phyloP scores from a whole-genome alignment of 2,888 invertebrate genomes.

The Polymixis flavicincta region DNA sequence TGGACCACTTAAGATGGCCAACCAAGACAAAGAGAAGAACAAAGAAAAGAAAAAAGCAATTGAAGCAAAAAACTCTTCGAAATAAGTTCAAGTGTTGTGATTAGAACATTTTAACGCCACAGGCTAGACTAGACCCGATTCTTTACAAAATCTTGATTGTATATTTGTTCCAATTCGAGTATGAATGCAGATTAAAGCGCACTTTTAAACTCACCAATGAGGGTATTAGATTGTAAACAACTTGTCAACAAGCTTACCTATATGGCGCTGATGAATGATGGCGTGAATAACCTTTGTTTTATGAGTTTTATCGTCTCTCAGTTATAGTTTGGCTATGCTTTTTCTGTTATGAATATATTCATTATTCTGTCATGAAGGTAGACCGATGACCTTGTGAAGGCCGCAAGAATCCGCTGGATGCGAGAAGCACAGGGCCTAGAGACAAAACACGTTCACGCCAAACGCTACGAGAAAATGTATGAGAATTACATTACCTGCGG shows the following conservation, averaged over 20 bases:
- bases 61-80: constrained; percentile 71
- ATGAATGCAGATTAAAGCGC: neutral
- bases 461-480: too few relatives aligned
- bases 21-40: constrained; percentile 82
- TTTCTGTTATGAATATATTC: neutral
- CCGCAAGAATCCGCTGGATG: neutral
- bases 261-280: neutral
- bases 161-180: neutral
- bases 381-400: neutral
- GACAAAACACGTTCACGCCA: too few relatives aligned
- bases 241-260: neutral
- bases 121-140: neutral
- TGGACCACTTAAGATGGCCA: constrained; percentile 78
- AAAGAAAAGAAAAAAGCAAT: constrained; percentile 83
- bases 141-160: neutral
- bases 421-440: neutral
- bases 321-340: neutral
- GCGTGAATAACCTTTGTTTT: neutral
- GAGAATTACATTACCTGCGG: too few relatives aligned
- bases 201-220: neutral
- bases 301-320: too few relatives aligned
- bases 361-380: neutral
- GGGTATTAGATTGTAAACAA: neutral
- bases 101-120: constrained; percentile 11
- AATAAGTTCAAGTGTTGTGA: constrained; percentile 42